Evolutionary conservation across 2,888 invertebrate species (phyloP), one percentile per base, ranked within the genome.

Genomic region (Mythimna lalbum): DNA sequence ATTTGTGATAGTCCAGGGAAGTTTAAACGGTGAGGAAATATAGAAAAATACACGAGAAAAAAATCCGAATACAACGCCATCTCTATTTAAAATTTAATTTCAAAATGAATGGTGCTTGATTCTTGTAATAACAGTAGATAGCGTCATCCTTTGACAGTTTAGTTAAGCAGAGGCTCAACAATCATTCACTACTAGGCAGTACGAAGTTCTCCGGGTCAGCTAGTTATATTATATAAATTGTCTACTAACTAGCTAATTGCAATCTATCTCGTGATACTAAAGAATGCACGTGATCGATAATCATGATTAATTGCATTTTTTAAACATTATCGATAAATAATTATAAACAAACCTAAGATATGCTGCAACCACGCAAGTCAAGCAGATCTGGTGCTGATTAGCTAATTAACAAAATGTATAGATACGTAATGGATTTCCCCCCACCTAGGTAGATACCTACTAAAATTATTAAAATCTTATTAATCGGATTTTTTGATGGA

Each of bases 281-380:
- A 52, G 27, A 66, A 60, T 19, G n/a, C 67, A 75, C 43, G 55
- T 61, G 55, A 19, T 33, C 12, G 76, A 75, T 75, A 68, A 75
- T 17, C 43, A 6, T 68, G 55, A 60, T 75, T 60, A 75, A 67
- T 75, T 68, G 49, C 53, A 47, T 2, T 56, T 64, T 59, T 52
- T 31, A 43, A 55, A 61, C 3, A 33, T 56, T 55, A 61, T 56
- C 39, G 49, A 23, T 31, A 19, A 55, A 39, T 43, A 59, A 33
- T 47, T 36, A 64, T 47, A 64, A 66, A 75, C 57, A 65, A 64
- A 36, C 27, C 36, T 19, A 5, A 31, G 57, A 52, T 73, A 74
- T 31, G 36, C 36, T 47, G 17, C 17, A 53, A 47, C 47, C 47
- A 36, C 39, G 23, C 59, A 62, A 27, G 14, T 21, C 33, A 43